Percentiles rank a stretch among this genome's conserved stretches.
These are phyloP conservation scores for Diglossa brunneiventris DNA, from an alignment of 2,113 vertebrate genomes.

Conservation along the genomic window DNA sequence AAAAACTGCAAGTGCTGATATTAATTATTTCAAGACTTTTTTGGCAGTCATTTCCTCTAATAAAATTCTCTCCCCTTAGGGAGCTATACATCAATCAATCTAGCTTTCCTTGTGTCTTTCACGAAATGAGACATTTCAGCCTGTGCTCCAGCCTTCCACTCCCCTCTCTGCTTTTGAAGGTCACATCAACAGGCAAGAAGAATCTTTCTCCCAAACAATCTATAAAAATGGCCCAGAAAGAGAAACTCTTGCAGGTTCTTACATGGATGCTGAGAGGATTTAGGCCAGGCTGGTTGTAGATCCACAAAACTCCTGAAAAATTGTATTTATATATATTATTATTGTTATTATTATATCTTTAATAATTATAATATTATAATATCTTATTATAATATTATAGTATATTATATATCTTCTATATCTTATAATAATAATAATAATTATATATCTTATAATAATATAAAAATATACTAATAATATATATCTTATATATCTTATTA, in stretches of 20 bases:
- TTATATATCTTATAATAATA: too few relatives aligned
- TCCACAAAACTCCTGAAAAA: not conserved
- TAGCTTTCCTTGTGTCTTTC: not conserved
- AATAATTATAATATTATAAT: too few relatives aligned
- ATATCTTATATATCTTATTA: too few relatives aligned
- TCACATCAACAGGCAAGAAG: not conserved
- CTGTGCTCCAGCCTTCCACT: not conserved
- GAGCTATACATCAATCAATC: constrained; percentile 2
- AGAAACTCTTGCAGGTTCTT: not conserved
- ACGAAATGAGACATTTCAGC: not conserved
- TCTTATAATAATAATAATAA: too few relatives aligned
- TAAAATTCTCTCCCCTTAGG: constrained; percentile 46
- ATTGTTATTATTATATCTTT: too few relatives aligned
- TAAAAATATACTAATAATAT: too few relatives aligned
- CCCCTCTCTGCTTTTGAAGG: not conserved
- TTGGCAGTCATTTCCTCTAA: constrained; percentile 51
- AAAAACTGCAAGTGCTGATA: constrained; percentile 13
- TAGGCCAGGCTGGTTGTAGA: not conserved
- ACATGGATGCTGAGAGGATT: not conserved
- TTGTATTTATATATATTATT: rapidly evolving
- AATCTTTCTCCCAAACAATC: not conserved
- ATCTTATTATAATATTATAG: too few relatives aligned
- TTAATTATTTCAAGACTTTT: constrained; percentile 53
- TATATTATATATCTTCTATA: too few relatives aligned
- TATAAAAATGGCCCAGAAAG: not conserved